Evolutionary conservation across 2,797 vertebrate species (phyloP).

Genomic region (Kryptolebias ocellatus): DNA sequence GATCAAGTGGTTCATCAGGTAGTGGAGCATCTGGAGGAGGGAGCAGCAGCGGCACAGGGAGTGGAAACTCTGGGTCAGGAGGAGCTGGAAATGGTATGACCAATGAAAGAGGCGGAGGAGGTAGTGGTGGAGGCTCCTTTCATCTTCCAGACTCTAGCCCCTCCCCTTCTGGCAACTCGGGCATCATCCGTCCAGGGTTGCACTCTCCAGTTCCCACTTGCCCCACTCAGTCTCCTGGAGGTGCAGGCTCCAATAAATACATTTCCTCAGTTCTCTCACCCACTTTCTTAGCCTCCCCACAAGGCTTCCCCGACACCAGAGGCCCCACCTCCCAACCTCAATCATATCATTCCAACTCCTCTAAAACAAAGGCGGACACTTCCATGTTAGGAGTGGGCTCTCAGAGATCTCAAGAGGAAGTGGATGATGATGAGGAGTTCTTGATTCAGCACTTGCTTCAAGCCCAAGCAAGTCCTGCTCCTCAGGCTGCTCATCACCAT

Average conservation of each 20-base stretch:
- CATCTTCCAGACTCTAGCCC: conserved; percentile 89
- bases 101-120: conserved; percentile 74
- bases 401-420: conserved; percentile 82
- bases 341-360: conserved; percentile 82
- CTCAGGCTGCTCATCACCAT: conserved; percentile 81
- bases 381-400: conserved; percentile 83
- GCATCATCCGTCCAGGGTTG: conserved; percentile 89
- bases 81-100: conserved; percentile 74
- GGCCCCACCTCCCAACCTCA: conserved; percentile 79
- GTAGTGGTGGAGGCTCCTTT: conserved; percentile 80
- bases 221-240: conserved; percentile 83
- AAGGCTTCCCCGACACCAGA: conserved; percentile 82
- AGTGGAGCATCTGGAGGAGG: conserved; percentile 82
- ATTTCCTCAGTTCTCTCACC: conserved; percentile 92
- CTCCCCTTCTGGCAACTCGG: conserved; percentile 86
- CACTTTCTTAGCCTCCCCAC: conserved; percentile 88
- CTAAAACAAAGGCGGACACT: conserved; percentile 82
- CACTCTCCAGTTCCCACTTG: conserved; percentile 89
- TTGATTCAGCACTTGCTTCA: conserved; percentile 94
- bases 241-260: conserved; percentile 87
- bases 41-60: conserved; percentile 75
- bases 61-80: conserved; percentile 75
- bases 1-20: conserved; percentile 82
- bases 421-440: conserved; percentile 88
- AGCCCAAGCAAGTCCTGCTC: conserved; percentile 86